Evolutionary conservation across 2,888 invertebrate species (phyloP).

Genomic region (Volucella inflata): DNA sequence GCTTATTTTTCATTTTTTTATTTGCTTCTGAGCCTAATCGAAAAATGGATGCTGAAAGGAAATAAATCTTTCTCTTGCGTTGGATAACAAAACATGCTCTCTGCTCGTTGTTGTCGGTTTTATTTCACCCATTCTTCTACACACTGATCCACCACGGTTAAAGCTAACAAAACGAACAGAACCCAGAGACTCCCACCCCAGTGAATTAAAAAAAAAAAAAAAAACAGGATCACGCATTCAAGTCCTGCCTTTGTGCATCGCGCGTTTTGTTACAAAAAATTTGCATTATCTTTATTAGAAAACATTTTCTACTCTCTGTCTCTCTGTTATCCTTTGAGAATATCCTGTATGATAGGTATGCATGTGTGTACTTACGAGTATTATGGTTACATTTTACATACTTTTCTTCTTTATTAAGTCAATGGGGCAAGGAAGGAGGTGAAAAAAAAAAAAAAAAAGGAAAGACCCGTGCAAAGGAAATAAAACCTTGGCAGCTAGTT

Average conservation of each 20-base stretch:
- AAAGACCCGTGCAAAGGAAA: slow-evolving; percentile 6
- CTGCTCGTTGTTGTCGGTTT: not conserved
- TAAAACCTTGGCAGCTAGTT: slow-evolving; percentile 16
- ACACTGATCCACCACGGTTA: too few relatives aligned
- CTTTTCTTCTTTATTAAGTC: not conserved
- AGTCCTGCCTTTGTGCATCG: slow-evolving; percentile 13
- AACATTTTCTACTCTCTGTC: slow-evolving; percentile 10
- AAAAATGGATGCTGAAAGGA: slow-evolving; percentile 56
- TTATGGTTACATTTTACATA: slow-evolving; percentile 3
- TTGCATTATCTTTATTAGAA: slow-evolving; percentile 66
- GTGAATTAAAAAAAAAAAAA: not conserved
- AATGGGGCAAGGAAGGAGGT: not conserved
- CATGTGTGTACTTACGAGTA: not conserved
- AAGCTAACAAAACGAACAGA: too few relatives aligned
- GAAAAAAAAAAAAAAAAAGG: not conserved
- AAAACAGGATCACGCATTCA: slow-evolving; percentile 39
- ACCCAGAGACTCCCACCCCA: too few relatives aligned
- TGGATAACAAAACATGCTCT: slow-evolving; percentile 44
- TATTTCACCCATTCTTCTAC: not conserved
- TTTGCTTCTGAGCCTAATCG: slow-evolving; percentile 48
- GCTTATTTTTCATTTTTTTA: slow-evolving; percentile 35
- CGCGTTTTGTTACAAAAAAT: slow-evolving; percentile 48
- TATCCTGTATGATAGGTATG: not conserved
- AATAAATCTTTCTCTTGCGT: slow-evolving; percentile 42
- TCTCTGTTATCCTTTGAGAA: slow-evolving; percentile 37